Percentiles rank a stretch among this genome's conserved stretches.
These are phyloP conservation scores for Notarius quadriscutis DNA, from an alignment of 2,113 vertebrate species.

Conservation along the genomic window DNA sequence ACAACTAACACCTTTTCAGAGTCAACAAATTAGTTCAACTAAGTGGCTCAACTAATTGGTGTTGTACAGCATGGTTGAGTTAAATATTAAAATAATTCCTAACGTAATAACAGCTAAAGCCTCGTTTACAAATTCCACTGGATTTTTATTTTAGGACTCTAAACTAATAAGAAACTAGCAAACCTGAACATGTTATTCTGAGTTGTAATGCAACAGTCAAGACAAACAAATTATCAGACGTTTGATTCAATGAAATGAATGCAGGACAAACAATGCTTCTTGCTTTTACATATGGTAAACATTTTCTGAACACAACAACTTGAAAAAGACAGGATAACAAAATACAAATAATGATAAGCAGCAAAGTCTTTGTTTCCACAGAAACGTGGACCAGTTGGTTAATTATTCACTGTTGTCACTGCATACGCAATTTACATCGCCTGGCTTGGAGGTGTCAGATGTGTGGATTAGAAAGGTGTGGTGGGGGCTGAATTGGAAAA, in stretches of 20 bases:
- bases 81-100: not conserved
- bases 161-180: not conserved
- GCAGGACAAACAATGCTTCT: constrained; percentile 45
- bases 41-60: not conserved
- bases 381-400: constrained; percentile 28
- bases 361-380: constrained; percentile 38
- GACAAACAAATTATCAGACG: constrained; percentile 43
- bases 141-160: not conserved
- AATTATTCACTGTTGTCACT: constrained; percentile 27
- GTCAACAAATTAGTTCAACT: not conserved
- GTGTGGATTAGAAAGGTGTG: not conserved
- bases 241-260: constrained; percentile 47
- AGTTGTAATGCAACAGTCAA: constrained; percentile 6
- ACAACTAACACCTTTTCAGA: not conserved
- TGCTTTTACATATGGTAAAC: constrained; percentile 35
- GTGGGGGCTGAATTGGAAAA: not conserved
- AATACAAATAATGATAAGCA: constrained; percentile 23
- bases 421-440: constrained; percentile 7
- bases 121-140: constrained; percentile 9
- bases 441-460: not conserved
- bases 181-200: not conserved
- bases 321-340: constrained; percentile 42
- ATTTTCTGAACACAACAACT: constrained; percentile 40
- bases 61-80: not conserved
- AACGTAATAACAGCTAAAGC: not conserved